Evolutionary conservation across 2,113 vertebrate genomes (phyloP).

Genomic region (Actenoides lindsayi): DNA sequence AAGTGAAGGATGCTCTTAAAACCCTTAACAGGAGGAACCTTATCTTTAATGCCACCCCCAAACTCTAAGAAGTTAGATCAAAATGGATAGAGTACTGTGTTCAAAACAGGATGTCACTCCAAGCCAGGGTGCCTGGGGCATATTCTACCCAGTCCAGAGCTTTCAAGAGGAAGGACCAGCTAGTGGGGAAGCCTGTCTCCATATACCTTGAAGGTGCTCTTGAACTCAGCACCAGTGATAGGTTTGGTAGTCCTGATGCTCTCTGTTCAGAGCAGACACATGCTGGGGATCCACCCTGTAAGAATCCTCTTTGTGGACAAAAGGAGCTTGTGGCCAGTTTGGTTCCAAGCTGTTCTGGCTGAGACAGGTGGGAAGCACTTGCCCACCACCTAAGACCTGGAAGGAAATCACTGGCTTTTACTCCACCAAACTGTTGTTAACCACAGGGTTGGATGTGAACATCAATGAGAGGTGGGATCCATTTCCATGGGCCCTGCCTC

Average conservation of each 20-base stretch:
- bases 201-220: background rate
- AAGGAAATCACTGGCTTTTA: background rate
- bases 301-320: background rate
- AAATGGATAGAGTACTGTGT: background rate
- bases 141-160: background rate
- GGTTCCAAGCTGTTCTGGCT: background rate
- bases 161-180: background rate
- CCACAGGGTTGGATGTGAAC: background rate
- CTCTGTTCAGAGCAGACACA: background rate
- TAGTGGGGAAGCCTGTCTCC: background rate
- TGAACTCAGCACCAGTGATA: background rate
- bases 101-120: background rate
- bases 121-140: background rate
- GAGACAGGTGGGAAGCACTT: background rate
- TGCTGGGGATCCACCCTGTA: rapidly evolving
- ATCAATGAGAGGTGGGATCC: background rate
- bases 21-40: background rate
- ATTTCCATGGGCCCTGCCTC: background rate
- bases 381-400: background rate
- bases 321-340: background rate
- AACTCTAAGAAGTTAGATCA: background rate
- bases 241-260: background rate
- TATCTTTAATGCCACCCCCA: background rate
- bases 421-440: background rate
- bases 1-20: conserved; percentile 11